Percentiles rank a stretch among this genome's conserved stretches.
Evolutionary conservation across 2,797 vertebrate species (phyloP).

Genomic region (Synaphobranchus kaupii): DNA sequence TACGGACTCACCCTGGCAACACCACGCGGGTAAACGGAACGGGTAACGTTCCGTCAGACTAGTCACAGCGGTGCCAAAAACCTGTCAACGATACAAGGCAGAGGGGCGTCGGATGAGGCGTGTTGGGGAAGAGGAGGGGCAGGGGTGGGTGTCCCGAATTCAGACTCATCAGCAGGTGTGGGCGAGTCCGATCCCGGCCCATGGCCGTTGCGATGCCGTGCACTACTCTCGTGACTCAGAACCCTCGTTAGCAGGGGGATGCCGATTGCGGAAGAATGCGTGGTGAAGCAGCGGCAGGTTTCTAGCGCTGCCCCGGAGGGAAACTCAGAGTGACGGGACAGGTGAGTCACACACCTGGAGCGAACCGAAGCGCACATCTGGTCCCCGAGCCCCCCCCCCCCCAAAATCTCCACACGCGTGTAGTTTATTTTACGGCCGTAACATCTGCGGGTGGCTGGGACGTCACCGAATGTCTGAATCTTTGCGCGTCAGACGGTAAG

Average conservation of each 20-base stretch:
- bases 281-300: not conserved
- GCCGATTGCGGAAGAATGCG: not conserved
- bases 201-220: not conserved
- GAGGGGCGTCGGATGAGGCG: not conserved
- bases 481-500: not conserved
- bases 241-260: no score
- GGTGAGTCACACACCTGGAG: conserved; percentile 4
- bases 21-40: not conserved
- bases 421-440: not conserved
- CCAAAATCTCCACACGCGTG: not conserved
- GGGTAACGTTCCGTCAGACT: not conserved
- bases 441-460: not conserved
- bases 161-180: not conserved
- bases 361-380: not conserved
- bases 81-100: not conserved
- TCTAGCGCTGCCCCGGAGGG: not conserved
- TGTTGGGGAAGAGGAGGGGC: not conserved
- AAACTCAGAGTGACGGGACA: not conserved
- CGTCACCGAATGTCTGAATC: not conserved
- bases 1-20: not conserved
- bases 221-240: not conserved
- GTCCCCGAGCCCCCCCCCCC: not conserved
- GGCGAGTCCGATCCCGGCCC: not conserved
- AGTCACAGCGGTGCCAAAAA: not conserved
- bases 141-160: not conserved